Conservation (phyloP, 2,113 vertebrate genomes). For the Mugil cephalus region DNA sequence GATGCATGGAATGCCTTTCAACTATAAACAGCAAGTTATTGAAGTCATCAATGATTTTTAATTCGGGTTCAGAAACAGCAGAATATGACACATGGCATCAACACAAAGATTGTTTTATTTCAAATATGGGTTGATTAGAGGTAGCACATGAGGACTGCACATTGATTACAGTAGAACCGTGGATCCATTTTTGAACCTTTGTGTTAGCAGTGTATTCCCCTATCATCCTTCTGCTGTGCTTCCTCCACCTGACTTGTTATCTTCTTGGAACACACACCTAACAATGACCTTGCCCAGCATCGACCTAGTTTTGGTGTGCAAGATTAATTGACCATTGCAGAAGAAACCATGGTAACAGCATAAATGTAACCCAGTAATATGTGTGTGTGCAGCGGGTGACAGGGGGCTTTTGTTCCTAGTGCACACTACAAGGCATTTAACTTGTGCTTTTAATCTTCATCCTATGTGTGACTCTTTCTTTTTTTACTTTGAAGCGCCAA, state of each 20-base stretch:
- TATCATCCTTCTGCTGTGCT: neutral
- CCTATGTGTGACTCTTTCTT: conserved; percentile 11
- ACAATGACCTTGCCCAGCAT: conserved; percentile 36
- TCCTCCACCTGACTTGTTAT: neutral
- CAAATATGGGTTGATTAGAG: too few species aligned
- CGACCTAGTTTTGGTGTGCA: conserved; percentile 61
- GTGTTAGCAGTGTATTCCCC: too few species aligned
- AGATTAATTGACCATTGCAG: conserved; percentile 70
- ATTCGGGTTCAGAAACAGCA: too few species aligned
- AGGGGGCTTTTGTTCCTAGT: conserved; percentile 6
- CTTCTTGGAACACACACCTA: conserved; percentile 2
- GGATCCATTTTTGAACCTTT: too few species aligned
- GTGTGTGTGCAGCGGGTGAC: conserved; percentile 15
- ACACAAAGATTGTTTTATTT: too few species aligned
- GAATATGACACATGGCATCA: too few species aligned
- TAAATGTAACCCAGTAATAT: conserved; percentile 39
- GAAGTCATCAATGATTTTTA: too few species aligned
- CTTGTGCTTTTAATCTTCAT: conserved; percentile 2
- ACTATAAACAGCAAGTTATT: too few species aligned
- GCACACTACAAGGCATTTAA: neutral
- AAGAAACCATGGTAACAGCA: conserved; percentile 65
- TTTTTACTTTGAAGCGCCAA: conserved; percentile 85
- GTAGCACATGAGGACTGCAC: too few species aligned
- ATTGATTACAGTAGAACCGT: too few species aligned
- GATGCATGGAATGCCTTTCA: too few species aligned